These are phyloP conservation scores for Dione vanillae DNA, from an alignment of 2,888 invertebrate species.

Conservation along the genomic window DNA sequence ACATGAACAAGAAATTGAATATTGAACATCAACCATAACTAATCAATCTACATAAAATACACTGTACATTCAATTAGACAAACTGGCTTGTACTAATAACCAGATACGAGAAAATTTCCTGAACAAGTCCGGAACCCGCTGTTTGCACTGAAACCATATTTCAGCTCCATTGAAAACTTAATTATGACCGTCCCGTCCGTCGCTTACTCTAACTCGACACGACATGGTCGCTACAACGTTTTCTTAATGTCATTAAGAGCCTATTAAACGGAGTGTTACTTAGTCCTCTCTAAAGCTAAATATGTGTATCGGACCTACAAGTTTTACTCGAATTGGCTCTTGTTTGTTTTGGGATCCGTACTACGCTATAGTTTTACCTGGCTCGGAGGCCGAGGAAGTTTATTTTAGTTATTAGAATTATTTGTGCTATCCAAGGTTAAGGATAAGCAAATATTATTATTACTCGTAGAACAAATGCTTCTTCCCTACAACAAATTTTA, in stretches of 20 bases:
- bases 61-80: slow-evolving; percentile 56
- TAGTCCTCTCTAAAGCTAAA: slow-evolving; percentile 52
- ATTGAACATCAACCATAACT: neutral
- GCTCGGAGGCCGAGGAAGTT: slow-evolving; percentile 21
- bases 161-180: slow-evolving; percentile 72
- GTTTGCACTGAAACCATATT: slow-evolving; percentile 69
- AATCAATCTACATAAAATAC: slow-evolving; percentile 5
- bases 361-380: slow-evolving; percentile 31
- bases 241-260: slow-evolving; percentile 61
- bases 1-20: too few species aligned
- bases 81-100: slow-evolving; percentile 23
- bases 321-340: slow-evolving; percentile 25
- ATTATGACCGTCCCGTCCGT: slow-evolving; percentile 60
- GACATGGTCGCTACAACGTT: slow-evolving; percentile 52
- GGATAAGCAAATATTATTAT: slow-evolving; percentile 16
- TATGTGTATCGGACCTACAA: slow-evolving; percentile 47
- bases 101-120: neutral
- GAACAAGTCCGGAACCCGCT: slow-evolving; percentile 56
- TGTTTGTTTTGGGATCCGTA: slow-evolving; percentile 34
- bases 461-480: slow-evolving; percentile 19
- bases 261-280: slow-evolving; percentile 58
- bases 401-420: slow-evolving; percentile 21
- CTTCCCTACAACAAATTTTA: neutral
- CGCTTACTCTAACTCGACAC: slow-evolving; percentile 51
- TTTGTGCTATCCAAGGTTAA: slow-evolving; percentile 17